Evolutionary conservation across 2,797 vertebrate genomes (phyloP).

Genomic region (Sebastes itinus): DNA sequence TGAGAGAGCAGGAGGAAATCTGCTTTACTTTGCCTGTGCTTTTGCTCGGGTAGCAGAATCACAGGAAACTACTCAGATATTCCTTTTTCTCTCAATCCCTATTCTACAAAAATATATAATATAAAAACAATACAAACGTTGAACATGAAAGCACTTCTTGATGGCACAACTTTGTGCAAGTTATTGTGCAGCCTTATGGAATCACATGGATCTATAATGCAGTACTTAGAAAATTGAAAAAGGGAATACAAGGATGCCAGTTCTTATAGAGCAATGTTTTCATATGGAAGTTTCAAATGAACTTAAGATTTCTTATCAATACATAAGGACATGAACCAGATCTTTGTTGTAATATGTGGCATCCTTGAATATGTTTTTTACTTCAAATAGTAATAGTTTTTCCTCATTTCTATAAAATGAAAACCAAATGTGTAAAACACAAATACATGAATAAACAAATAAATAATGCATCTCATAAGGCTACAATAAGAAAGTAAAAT

Average conservation of each 20-base stretch:
- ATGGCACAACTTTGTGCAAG: constrained; percentile 91
- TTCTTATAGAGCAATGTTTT: constrained; percentile 33
- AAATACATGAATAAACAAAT: constrained; percentile 65
- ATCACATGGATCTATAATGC: constrained; percentile 69
- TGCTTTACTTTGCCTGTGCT: constrained; percentile 89
- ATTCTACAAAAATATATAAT: constrained; percentile 83
- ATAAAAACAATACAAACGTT: constrained; percentile 84
- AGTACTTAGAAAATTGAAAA: constrained; percentile 46
- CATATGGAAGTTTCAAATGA: constrained; percentile 36
- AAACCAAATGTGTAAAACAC: constrained; percentile 60
- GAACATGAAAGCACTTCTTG: constrained; percentile 93
- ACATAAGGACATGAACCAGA: constrained; percentile 52
- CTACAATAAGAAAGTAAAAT: constrained; percentile 99
- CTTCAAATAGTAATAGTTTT: constrained; percentile 73
- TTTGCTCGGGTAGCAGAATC: constrained; percentile 86
- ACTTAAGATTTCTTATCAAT: constrained; percentile 28
- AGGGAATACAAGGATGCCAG: constrained; percentile 83
- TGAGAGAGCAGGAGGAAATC: constrained; percentile 91
- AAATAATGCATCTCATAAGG: constrained; percentile 94
- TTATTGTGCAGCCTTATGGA: constrained; percentile 99
- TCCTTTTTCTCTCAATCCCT: constrained; percentile 93
- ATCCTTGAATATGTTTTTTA: constrained; percentile 84
- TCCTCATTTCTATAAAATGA: constrained; percentile 35
- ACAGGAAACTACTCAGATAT: constrained; percentile 92
- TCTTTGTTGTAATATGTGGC: constrained; percentile 60